Percentiles rank a stretch among this genome's conserved stretches.
Conservation (phyloP, 2,888 invertebrate genomes). For the Hipparchia sbordonii region DNA sequence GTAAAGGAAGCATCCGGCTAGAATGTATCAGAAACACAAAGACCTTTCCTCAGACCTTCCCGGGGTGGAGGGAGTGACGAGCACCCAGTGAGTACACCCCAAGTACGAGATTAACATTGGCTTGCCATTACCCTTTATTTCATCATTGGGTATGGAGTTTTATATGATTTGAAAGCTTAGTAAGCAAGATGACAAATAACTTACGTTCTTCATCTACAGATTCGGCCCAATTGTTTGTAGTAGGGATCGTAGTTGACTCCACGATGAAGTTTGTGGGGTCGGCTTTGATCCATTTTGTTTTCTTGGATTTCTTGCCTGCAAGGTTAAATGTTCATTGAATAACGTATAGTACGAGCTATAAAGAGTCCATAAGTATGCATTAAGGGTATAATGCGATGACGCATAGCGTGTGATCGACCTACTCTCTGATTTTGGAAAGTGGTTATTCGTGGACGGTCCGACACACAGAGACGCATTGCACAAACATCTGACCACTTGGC, state of each 20-base stretch:
- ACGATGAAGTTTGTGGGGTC: constrained; percentile 92
- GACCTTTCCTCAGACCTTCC: constrained; percentile 92
- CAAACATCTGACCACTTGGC: constrained; percentile 10
- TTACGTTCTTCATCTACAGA: constrained; percentile 92
- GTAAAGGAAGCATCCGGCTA: constrained; percentile 87
- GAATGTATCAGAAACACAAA: constrained; percentile 79
- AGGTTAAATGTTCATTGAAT: constrained; percentile 40
- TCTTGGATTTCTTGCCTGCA: constrained; percentile 92
- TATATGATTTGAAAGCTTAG: background rate
- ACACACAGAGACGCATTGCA: constrained; percentile 1
- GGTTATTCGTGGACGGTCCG: constrained; percentile 61
- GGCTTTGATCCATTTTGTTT: constrained; percentile 92
- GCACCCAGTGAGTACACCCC: constrained; percentile 87
- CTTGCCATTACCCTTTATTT: constrained; percentile 75
- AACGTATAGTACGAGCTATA: background rate
- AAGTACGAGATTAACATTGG: constrained; percentile 90
- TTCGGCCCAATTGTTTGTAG: constrained; percentile 89
- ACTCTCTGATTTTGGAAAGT: constrained; percentile 72
- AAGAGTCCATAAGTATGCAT: background rate
- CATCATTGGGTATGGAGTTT: constrained; percentile 67
- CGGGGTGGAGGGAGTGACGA: constrained; percentile 84
- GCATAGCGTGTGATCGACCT: constrained; percentile 76
- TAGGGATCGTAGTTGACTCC: constrained; percentile 84
- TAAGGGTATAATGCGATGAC: constrained; percentile 66
- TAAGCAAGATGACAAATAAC: constrained; percentile 43